These are phyloP conservation scores for Onychorhynchus coronatus DNA, from an alignment of 2,113 vertebrate species.

Conservation along the genomic window DNA sequence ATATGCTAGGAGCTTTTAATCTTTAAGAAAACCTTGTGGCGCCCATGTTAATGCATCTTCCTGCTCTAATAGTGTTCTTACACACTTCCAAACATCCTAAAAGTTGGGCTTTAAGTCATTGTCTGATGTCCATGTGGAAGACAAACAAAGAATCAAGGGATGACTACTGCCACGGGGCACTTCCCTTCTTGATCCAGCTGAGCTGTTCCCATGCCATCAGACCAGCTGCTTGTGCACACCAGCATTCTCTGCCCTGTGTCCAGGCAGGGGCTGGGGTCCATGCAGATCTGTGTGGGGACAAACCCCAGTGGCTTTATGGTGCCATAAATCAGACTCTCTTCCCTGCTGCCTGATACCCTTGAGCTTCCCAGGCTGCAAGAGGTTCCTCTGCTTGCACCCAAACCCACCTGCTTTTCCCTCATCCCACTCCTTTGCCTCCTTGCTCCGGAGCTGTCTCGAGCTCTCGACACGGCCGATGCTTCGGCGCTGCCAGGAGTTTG, in stretches of 20 bases:
- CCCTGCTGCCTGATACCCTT: neutral
- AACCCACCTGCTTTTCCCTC: neutral
- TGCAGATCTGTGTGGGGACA: neutral
- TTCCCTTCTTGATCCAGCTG: neutral
- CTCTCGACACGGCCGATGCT: neutral
- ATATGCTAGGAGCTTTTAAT: neutral
- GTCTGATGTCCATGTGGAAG: neutral
- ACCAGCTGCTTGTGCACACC: accelerated
- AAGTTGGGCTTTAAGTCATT: neutral
- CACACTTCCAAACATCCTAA: neutral
- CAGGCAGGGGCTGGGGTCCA: neutral
- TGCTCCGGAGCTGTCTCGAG: neutral
- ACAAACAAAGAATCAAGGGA: neutral
- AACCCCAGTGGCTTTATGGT: neutral
- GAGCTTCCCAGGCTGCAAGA: neutral
- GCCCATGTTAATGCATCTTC: neutral
- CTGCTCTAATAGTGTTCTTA: neutral
- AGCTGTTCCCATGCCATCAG: neutral
- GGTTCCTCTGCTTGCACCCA: neutral
- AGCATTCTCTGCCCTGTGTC: neutral
- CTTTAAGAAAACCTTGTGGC: neutral
- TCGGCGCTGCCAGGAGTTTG: neutral
- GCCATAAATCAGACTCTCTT: neutral
- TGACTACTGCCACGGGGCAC: accelerated
- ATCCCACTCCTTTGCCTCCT: slow-evolving; percentile 17